These are phyloP conservation scores for Brienomyrus brachyistius DNA, from an alignment of 2,113 vertebrate species.

Conservation along the genomic window DNA sequence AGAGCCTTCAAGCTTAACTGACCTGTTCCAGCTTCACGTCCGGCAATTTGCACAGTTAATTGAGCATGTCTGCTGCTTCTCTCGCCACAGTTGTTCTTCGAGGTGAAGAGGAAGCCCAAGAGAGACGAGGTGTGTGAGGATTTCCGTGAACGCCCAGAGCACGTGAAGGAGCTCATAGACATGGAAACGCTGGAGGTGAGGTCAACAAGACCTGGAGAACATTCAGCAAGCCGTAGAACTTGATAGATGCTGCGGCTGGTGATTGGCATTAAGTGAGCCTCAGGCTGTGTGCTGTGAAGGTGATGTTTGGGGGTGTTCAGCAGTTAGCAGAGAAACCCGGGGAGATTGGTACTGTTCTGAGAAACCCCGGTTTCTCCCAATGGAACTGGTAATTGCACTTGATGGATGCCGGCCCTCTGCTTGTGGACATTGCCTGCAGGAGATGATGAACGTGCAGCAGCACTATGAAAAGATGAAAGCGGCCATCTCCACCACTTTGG, in stretches of 20 bases:
- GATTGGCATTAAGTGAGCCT: background rate
- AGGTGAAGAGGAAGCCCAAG: slow-evolving; percentile 36
- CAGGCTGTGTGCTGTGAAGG: background rate
- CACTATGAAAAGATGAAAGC: slow-evolving; percentile 81
- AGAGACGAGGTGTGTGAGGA: slow-evolving; percentile 19
- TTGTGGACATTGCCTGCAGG: slow-evolving; percentile 53
- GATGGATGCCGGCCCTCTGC: background rate
- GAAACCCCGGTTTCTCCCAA: too few relatives aligned
- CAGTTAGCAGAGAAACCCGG: background rate
- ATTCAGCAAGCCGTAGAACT: background rate
- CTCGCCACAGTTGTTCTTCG: slow-evolving; percentile 39
- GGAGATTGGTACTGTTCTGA: background rate
- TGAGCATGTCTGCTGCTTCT: background rate
- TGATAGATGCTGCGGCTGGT: background rate
- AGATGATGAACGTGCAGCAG: slow-evolving; percentile 78
- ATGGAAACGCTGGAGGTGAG: slow-evolving; percentile 52
- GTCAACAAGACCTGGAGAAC: background rate
- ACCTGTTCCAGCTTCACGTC: background rate
- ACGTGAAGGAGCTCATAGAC: slow-evolving; percentile 56
- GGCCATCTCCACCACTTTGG: slow-evolving; percentile 47
- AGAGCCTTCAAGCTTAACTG: background rate
- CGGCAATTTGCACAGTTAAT: background rate
- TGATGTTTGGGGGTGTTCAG: background rate
- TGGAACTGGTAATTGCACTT: background rate
- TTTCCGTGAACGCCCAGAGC: slow-evolving; percentile 45